Percentiles rank a stretch among this genome's conserved stretches.
Evolutionary conservation across 1,140 invertebrate genomes (phyloP).

Genomic region (Sycobia sp.): DNA sequence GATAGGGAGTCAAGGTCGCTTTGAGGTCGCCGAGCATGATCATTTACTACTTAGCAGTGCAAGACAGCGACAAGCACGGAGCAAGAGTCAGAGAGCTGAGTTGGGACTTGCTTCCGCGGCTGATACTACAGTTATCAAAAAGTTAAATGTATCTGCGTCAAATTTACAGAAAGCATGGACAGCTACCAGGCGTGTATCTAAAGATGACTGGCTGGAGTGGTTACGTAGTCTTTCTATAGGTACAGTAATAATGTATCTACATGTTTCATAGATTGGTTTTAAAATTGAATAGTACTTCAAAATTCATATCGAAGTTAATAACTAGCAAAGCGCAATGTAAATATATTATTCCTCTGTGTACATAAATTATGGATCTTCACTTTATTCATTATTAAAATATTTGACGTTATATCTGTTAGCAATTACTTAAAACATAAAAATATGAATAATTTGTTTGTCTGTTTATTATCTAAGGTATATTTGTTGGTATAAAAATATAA

Average conservation of each 20-base stretch:
- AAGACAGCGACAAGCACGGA: constrained; percentile 62
- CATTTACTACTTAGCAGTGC: constrained; percentile 55
- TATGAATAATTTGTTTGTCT: too few species aligned
- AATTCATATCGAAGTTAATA: too few species aligned
- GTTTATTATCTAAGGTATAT: too few species aligned
- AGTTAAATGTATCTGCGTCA: constrained; percentile 80
- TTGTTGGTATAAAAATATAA: too few species aligned
- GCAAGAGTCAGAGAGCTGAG: constrained; percentile 66
- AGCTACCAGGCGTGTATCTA: constrained; percentile 87
- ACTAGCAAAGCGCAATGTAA: too few species aligned
- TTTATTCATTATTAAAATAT: too few species aligned
- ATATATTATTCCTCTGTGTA: too few species aligned
- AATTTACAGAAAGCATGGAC: constrained; percentile 90
- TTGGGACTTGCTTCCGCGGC: constrained; percentile 57
- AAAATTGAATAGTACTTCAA: too few species aligned
- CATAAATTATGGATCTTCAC: too few species aligned
- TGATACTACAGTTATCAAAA: constrained; percentile 75
- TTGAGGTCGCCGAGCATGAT: constrained; percentile 71
- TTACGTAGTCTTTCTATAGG: constrained; percentile 82
- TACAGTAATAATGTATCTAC: too few species aligned
- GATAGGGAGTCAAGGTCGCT: constrained; percentile 5
- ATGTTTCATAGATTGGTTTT: too few species aligned
- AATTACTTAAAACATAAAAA: background rate
- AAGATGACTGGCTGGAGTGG: constrained; percentile 99
- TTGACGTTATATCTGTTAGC: too few species aligned